Evolutionary conservation across 64 coral and sea anemone species (phyloP), one percentile per base, ranked within the genome.

Genomic region (Actinia tenebrosa): DNA sequence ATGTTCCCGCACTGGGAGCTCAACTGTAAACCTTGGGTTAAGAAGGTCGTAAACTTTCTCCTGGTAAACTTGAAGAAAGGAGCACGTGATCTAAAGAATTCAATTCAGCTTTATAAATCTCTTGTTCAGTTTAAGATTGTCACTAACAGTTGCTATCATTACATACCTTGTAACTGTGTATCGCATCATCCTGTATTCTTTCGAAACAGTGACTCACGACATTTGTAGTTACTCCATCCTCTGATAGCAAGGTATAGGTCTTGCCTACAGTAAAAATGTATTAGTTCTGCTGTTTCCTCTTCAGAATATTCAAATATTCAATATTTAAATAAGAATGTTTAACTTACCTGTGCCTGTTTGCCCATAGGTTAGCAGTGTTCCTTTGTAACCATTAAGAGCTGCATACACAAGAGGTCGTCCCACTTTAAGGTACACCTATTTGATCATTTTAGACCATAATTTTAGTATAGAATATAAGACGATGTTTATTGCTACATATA

Each of bases 1-100:
- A 86, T 96, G 94, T 15, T 96, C 94, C 52, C 94, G 91, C 56
- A 96, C 94, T 1, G 94, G 94, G 26, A 96, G 83, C 43, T 96
- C 94, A 8, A 93, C 88, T 5, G 88, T 87, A 25, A 96, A 93
- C 42, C 94, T 91, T 14, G 91, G 88, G 61, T 96, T 96, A 3
- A 96, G 59, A 13, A 96, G 91, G 63, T 96, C 94, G 75, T 96
- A 96, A 42, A 96, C 94, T 44, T 96, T 96, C 45, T 96, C 94
- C 58, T 96, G 94, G 52, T 96, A 96, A 62, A 96, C 94, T 87
- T 96, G 94, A 55, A 96, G 82, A 20, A 96, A 96, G 14, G 94
- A 96, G 26, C 94, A 96, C 59, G 86, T 96, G 80, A 96, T 91
- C 94, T 96, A 77, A 75, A 25, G 10, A 79, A 25, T 30, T 42